Percentiles rank a stretch among this genome's conserved stretches.
Conservation (phyloP, 2,888 invertebrate genomes). For the Tinea semifulvella region DNA sequence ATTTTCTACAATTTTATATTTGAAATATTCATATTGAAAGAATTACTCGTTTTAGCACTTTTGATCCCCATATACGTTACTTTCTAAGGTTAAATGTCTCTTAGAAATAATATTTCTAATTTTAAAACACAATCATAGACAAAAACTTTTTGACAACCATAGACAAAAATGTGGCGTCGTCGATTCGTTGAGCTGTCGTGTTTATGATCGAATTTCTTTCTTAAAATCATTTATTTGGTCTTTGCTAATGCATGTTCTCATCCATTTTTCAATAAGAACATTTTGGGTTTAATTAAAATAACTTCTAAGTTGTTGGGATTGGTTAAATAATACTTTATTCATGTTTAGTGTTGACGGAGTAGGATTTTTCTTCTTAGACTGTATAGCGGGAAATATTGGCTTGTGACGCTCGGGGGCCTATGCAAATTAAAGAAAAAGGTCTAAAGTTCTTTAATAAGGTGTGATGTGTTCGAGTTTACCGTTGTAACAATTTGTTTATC, state of each 20-base stretch:
- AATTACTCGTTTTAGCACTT: too few relatives aligned
- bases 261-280: background rate
- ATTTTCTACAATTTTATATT: too few relatives aligned
- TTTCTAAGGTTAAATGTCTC: too few relatives aligned
- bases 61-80: too few relatives aligned
- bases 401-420: conserved; percentile 10
- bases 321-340: background rate
- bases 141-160: too few relatives aligned
- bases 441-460: background rate
- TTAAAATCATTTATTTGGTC: background rate
- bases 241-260: background rate
- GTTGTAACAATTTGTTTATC: background rate
- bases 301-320: background rate
- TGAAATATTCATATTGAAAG: too few relatives aligned
- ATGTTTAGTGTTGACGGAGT: background rate
- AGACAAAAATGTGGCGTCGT: conserved; percentile 14
- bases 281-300: background rate
- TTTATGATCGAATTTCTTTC: background rate
- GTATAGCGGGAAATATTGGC: conserved; percentile 10
- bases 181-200: background rate
- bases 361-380: background rate
- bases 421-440: background rate
- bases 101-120: too few relatives aligned
- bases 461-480: background rate
- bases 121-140: too few relatives aligned